Percentiles rank a stretch among this genome's conserved stretches.
Conservation (phyloP, 2,797 vertebrate genomes). For the Notoglanidium macrostoma region DNA sequence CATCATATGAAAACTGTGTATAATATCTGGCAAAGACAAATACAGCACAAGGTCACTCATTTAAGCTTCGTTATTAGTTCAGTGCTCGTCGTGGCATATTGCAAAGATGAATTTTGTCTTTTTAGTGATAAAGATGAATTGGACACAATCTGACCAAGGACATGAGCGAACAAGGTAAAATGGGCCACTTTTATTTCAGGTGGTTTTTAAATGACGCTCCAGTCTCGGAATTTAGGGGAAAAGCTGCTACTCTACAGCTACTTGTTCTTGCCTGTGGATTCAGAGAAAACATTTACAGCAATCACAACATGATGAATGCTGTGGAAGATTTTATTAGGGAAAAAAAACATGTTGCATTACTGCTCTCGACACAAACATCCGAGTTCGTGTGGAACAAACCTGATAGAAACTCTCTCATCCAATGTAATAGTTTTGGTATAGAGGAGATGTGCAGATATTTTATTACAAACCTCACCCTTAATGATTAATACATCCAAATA, state of each 20-base stretch:
- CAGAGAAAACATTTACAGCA: not conserved
- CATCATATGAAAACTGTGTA: not conserved
- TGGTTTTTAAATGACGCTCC: not conserved
- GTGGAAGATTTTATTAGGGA: not conserved
- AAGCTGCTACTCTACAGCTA: not conserved
- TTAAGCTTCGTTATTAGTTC: not conserved
- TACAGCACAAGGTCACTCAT: not conserved
- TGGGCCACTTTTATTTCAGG: not conserved
- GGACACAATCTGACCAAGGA: not conserved
- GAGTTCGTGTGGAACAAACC: not conserved
- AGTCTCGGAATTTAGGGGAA: not conserved
- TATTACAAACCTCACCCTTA: not conserved
- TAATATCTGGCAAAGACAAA: not conserved
- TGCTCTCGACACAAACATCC: not conserved
- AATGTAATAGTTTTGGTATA: not conserved
- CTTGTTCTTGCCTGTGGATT: not conserved
- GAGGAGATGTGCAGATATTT: not conserved
- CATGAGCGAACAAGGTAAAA: not conserved
- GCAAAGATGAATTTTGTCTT: not conserved
- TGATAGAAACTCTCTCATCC: not conserved
- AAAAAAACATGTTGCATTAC: not conserved
- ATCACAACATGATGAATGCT: not conserved
- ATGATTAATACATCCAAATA: not conserved
- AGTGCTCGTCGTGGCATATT: not conserved
- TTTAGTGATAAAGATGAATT: not conserved